These are phyloP conservation scores for Pandion haliaetus DNA, from an alignment of 2,113 vertebrate species.

Conservation along the genomic window DNA sequence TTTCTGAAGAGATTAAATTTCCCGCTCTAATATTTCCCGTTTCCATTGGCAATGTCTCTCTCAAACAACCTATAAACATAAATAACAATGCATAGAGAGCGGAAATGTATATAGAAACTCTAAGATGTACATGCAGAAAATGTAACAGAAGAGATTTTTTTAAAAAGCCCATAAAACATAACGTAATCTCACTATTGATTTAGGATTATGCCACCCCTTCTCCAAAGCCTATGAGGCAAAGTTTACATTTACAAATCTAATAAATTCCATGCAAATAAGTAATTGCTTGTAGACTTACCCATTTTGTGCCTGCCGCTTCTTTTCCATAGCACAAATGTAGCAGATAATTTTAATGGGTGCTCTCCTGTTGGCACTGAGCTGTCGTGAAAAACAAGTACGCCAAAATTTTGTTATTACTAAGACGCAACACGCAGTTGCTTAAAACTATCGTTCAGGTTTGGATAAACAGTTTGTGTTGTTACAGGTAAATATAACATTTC, in stretches of 20 bases:
- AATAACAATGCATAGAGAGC: neutral
- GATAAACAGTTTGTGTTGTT: neutral
- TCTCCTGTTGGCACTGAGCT: neutral
- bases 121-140: neutral
- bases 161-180: neutral
- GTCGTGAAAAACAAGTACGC: neutral
- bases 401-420: neutral
- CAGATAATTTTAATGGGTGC: neutral
- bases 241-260: neutral
- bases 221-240: neutral
- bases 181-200: neutral
- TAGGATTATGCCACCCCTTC: neutral
- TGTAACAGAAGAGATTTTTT: neutral
- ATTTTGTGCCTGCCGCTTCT: neutral
- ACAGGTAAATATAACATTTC: neutral
- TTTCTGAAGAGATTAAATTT: constrained; percentile 7
- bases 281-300: neutral
- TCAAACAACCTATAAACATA: neutral
- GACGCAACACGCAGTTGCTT: neutral
- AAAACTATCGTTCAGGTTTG: neutral
- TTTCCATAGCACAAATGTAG: neutral
- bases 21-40: neutral
- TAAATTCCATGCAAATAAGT: neutral
- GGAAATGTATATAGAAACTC: neutral
- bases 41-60: neutral